Conservation (phyloP, 2,797 vertebrate genomes). For the Mormyrus hasselquistii region DNA sequence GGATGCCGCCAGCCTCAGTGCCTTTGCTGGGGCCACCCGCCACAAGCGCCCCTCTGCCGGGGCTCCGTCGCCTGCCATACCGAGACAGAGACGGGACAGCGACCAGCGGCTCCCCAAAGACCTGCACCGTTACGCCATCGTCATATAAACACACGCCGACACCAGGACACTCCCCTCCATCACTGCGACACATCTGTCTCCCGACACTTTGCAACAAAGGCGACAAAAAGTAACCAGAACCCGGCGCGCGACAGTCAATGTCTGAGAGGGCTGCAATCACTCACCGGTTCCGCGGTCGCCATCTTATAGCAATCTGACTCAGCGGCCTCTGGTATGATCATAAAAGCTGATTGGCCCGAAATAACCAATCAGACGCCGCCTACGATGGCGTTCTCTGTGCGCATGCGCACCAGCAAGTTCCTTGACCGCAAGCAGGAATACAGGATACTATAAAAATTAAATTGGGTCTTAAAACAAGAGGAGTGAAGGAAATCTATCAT, state of each 20-base stretch:
- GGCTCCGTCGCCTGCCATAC: background rate
- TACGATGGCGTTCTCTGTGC: conserved; percentile 34
- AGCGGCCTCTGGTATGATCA: conserved; percentile 48
- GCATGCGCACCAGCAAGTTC: conserved; percentile 42
- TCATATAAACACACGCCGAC: background rate
- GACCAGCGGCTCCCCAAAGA: background rate
- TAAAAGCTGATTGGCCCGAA: conserved; percentile 64
- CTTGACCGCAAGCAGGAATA: background rate
- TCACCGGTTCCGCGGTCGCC: conserved; percentile 92
- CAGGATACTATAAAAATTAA: background rate
- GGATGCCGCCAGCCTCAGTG: background rate
- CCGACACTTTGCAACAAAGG: no score
- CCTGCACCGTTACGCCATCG: background rate
- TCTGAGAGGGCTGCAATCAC: conserved; percentile 49
- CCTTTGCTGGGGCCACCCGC: background rate
- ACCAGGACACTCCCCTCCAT: background rate
- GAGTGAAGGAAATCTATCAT: background rate
- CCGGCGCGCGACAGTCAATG: background rate
- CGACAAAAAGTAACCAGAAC: background rate
- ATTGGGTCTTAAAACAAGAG: background rate
- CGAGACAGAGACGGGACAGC: background rate
- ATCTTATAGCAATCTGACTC: conserved; percentile 74
- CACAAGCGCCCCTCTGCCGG: background rate
- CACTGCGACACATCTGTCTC: background rate
- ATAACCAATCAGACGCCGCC: conserved; percentile 38